These are phyloP conservation scores for Peribatodes rhomboidaria DNA, from an alignment of 2,888 invertebrate genomes.

Conservation along the genomic window DNA sequence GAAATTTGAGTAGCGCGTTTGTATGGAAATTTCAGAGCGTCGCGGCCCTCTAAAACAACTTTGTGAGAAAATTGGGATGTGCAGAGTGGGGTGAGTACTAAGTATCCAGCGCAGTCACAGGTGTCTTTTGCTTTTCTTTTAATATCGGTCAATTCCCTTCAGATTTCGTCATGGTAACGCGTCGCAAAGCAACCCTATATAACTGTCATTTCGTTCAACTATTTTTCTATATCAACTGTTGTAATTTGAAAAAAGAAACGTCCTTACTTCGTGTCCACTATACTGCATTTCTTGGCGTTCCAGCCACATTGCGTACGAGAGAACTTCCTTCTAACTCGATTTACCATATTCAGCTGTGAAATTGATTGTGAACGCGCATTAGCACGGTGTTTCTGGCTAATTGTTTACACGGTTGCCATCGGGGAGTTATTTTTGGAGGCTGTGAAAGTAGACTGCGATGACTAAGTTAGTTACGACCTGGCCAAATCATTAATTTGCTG, in stretches of 20 bases:
- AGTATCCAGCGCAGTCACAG: too few species aligned
- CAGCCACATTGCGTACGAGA: slow-evolving; percentile 29
- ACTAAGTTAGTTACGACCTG: slow-evolving; percentile 10
- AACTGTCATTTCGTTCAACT: too few species aligned
- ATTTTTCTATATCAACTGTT: too few species aligned
- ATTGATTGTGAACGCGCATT: slow-evolving; percentile 36
- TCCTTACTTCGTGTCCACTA: not conserved
- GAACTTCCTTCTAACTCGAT: slow-evolving; percentile 38
- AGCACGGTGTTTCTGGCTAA: slow-evolving; percentile 33
- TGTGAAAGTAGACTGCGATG: slow-evolving; percentile 22
- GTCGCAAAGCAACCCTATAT: too few species aligned
- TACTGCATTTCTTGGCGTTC: slow-evolving; percentile 15
- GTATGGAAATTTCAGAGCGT: too few species aligned
- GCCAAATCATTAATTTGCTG: not conserved
- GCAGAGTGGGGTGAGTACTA: too few species aligned
- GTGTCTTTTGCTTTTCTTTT: too few species aligned
- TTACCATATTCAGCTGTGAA: slow-evolving; percentile 38
- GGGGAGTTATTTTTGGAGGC: slow-evolving; percentile 22
- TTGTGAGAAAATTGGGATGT: too few species aligned
- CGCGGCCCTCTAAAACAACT: too few species aligned
- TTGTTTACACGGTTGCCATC: slow-evolving; percentile 34
- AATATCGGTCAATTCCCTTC: too few species aligned
- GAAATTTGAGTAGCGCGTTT: too few species aligned
- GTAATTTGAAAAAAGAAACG: not conserved
- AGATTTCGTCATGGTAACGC: too few species aligned